Base-by-base conservation (phyloP, 1,140 invertebrate genomes). In the Mizuhopecten yessoensis region DNA sequence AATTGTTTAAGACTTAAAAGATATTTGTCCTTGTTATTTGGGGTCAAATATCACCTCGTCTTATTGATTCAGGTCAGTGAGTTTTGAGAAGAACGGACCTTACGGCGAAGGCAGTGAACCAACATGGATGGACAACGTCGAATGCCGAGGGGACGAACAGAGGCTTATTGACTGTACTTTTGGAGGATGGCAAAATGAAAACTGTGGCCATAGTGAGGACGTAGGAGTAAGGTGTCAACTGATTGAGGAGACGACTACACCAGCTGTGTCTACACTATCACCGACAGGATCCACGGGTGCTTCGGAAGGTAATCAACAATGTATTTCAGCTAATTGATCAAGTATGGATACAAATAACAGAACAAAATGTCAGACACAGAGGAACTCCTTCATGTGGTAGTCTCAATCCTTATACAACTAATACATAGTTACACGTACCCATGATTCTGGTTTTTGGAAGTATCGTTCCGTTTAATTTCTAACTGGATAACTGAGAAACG, bases 71-170 rank as follows among this genome's bases (percentile, higher is more conserved):
- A 75, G 57, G n/a, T 23, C 57, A 2, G 57, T 75, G 29, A 75
- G 23, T 75, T 75, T 29, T 75, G n/a, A n/a, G 29, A 86, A 89
- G 49, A n/a, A 34, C 17, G 57, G 57, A 29, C 1, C 1, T 7
- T 75, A 75, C 23, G 57, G 57, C 11, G 1, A 0, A 29, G 57
- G 57, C 0, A n/a, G 29, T 29, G 57, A 75, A 75, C 57, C 57
- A 75, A 75, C 57, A n/a, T 75, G 57, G 57, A 75, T 75, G 57
- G 57, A 75, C 17, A 75, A 75, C 29, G 57, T 75, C 29, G 57
- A 29, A 29, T 75, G 57, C 11, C 23, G 5, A n/a, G 57, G 57
- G 29, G 29, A 75, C 17, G 57, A 75, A 11, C 23, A 75, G 1
- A 75, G 57, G 11, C 57, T 75, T 75, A 11, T 75, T 1, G 57